Percentiles rank a stretch among this genome's conserved stretches.
phyloP scores from a whole-genome alignment of 2,888 invertebrate species.

The Leucoptera coffeella region DNA sequence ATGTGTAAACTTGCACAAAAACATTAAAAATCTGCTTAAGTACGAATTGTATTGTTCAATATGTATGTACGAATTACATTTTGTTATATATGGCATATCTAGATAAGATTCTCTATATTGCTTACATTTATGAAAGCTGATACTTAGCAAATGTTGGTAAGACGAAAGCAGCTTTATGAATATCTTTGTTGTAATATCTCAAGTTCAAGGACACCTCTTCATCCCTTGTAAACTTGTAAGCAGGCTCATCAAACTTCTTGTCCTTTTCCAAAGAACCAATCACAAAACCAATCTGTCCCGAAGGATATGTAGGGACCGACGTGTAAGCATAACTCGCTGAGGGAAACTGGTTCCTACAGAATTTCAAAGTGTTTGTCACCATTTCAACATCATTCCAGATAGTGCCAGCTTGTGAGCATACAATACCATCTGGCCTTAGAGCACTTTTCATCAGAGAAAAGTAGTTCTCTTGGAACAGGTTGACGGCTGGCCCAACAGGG shows the following conservation, averaged over 20 bases:
- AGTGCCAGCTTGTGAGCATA: conserved; percentile 89
- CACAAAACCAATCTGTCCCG: conserved; percentile 94
- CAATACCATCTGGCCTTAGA: conserved; percentile 76
- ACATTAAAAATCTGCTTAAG: too few relatives aligned
- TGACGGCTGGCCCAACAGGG: conserved; percentile 78
- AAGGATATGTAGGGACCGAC: conserved; percentile 92
- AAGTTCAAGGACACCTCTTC: conserved; percentile 68
- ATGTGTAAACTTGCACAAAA: too few relatives aligned
- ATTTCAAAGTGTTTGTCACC: conserved; percentile 66
- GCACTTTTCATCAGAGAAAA: conserved; percentile 80
- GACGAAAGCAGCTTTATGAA: conserved; percentile 81
- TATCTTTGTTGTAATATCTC: conserved; percentile 77
- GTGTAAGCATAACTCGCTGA: conserved; percentile 74
- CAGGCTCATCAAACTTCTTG: conserved; percentile 62
- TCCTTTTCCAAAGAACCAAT: conserved; percentile 72
- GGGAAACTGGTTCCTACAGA: conserved; percentile 74
- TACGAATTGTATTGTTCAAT: too few relatives aligned
- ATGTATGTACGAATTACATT: too few relatives aligned
- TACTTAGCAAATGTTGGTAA: conserved; percentile 73
- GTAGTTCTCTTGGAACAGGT: conserved; percentile 72
- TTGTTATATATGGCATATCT: too few relatives aligned
- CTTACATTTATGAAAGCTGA: too few relatives aligned
- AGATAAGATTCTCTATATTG: too few relatives aligned
- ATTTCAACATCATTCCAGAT: conserved; percentile 76
- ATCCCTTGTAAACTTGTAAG: conserved; percentile 54